Evolutionary conservation across 2,888 invertebrate genomes (phyloP), one percentile per base, ranked within the genome.

Genomic region (Drosophila nigritarsus): DNA sequence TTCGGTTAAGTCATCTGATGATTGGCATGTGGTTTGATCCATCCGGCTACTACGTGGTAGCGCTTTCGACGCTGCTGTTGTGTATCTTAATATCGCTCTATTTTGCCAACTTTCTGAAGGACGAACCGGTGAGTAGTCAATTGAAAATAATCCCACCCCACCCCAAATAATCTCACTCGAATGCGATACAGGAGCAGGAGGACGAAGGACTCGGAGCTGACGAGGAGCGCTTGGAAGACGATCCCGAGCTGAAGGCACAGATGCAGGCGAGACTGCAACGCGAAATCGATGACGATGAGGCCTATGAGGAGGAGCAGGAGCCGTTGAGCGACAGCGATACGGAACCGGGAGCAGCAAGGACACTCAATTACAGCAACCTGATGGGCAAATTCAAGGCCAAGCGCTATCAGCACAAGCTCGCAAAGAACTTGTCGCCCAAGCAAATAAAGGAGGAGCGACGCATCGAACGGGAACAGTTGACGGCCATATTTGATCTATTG

Each of bases 401-500:
- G 30, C 79, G 78, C 1, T 77, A 82, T 24, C 74, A 91, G 27
- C 79, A 86, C 65, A 83, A 87, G 30, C 48, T 92, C 18, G 91
- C 85, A 34, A 80, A 82, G 61, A 67, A 80, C 15, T 66, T 91
- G 1, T 87, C 92, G 0, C 78, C 91, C n/a, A 76, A 78, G 27
- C 91, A 91, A n/a, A 79, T 87, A 18, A 79, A 88, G 38, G 90
- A 91, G 51, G 91, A 91, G 54, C 80, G 73, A 30, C 79, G 94
- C 72, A 92, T 92, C 53, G 94, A 94, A 81, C 91, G 92, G n/a
- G 92, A 93, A 65, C 94, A 94, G 69, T 78, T 94, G 75, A 91
- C 92, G 29, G 93, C 93, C 3, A 94, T 94, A 71, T 93, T 93
- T 71, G 92, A 93, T 32, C 85, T 94, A 8, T 78, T 94, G 11